A percentile compares a stretch with the other conserved stretches of the same genome.
Conservation (phyloP, 2,888 invertebrate genomes). For the Stramonita haemastoma region DNA sequence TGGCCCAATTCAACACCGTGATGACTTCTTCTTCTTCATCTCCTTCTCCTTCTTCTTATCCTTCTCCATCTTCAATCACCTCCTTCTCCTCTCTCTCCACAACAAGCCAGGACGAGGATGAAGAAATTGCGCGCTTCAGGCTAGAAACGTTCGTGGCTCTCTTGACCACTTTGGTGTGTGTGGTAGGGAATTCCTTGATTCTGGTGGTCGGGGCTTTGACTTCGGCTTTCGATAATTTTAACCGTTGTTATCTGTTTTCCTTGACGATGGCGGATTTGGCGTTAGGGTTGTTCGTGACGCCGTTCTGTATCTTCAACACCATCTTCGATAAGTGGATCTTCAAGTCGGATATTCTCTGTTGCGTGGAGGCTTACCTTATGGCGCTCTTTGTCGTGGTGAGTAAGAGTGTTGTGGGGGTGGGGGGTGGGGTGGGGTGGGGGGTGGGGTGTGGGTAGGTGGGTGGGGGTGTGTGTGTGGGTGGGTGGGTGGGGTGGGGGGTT, state of each 20-base stretch:
- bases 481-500: no score
- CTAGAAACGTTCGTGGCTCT: conserved; percentile 58
- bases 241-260: conserved; percentile 95
- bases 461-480: background rate
- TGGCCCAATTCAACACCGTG: background rate
- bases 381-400: conserved; percentile 96
- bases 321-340: conserved; percentile 87
- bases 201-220: conserved; percentile 73
- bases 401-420: no score
- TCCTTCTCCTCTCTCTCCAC: background rate
- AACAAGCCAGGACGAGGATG: background rate
- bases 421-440: background rate
- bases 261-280: conserved; percentile 95
- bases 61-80: no score
- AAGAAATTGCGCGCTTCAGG: conserved; percentile 35
- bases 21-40: background rate
- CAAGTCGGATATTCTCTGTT: conserved; percentile 81
- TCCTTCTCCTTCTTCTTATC: no score
- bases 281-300: conserved; percentile 93
- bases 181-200: conserved; percentile 63
- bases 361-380: conserved; percentile 93
- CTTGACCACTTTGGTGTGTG: conserved; percentile 57
- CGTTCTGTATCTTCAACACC: conserved; percentile 95
- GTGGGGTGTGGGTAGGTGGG: background rate
- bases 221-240: conserved; percentile 93